These are phyloP conservation scores for Psilopogon haemacephalus DNA, from an alignment of 2,113 vertebrate species.

Conservation along the genomic window DNA sequence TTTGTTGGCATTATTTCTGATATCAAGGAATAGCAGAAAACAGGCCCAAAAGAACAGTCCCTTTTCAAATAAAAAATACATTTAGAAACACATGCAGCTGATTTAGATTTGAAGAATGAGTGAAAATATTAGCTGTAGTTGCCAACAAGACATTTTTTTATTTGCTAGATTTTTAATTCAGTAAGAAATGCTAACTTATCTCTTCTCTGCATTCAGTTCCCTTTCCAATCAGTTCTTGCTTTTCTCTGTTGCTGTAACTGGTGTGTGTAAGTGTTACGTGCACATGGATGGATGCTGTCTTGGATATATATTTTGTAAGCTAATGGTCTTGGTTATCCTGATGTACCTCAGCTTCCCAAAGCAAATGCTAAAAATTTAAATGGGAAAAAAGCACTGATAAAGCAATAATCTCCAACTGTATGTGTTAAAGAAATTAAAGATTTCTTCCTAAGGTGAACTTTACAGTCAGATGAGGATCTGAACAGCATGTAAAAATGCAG, in stretches of 20 bases:
- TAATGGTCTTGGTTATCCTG: neutral
- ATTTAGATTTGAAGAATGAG: neutral
- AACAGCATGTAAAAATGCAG: neutral
- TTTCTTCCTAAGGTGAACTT: neutral
- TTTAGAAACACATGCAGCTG: neutral
- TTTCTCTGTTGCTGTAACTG: constrained; percentile 2
- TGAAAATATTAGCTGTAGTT: neutral
- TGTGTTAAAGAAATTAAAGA: neutral
- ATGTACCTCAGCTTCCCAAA: neutral
- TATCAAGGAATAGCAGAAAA: neutral
- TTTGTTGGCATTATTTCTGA: neutral
- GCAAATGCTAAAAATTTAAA: neutral
- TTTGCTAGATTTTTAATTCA: neutral
- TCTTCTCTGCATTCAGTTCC: neutral
- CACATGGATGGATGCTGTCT: neutral
- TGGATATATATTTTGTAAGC: neutral
- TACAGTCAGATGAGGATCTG: neutral
- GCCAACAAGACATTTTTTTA: neutral
- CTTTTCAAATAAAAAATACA: neutral
- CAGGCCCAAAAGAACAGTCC: neutral
- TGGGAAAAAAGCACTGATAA: neutral
- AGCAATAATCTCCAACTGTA: neutral
- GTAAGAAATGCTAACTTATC: neutral
- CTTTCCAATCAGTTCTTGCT: constrained; percentile 4
- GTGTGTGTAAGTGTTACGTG: neutral